Evolutionary conservation across 2,888 invertebrate genomes (phyloP).

Genomic region (Leucozona laternaria): DNA sequence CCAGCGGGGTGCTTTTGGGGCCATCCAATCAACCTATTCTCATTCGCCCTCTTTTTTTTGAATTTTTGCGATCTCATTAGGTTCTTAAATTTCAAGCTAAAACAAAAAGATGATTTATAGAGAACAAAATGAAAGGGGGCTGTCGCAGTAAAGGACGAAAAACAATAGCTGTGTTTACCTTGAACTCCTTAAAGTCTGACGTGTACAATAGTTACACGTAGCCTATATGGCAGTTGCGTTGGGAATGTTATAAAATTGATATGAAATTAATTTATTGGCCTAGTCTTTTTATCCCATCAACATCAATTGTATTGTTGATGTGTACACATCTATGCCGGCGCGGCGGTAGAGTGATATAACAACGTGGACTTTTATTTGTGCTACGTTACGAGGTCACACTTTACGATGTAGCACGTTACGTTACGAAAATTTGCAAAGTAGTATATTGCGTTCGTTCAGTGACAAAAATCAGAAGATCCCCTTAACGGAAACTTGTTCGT

Average conservation of each 20-base stretch:
- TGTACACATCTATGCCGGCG: no score
- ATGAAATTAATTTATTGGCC: neutral
- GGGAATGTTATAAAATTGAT: neutral
- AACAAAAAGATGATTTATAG: constrained; percentile 22
- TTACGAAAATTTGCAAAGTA: no score
- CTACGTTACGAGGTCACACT: no score
- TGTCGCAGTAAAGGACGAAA: constrained; percentile 35
- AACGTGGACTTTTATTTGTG: no score
- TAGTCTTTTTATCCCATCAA: neutral
- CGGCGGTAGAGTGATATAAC: no score
- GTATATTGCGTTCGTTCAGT: no score
- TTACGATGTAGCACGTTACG: no score
- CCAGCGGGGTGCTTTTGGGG: constrained; percentile 13
- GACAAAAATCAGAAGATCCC: no score
- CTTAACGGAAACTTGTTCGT: no score
- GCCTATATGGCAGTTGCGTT: neutral
- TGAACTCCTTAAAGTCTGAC: constrained; percentile 72
- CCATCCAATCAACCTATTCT: constrained; percentile 15
- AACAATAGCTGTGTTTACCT: constrained; percentile 55
- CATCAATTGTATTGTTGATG: neutral
- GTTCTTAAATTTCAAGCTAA: constrained; percentile 62
- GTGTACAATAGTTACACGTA: constrained; percentile 34
- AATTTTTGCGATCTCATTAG: constrained; percentile 38
- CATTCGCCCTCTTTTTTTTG: constrained; percentile 7
- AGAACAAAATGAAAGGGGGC: neutral